Evolutionary conservation across 37 sponge, comb jelly and placozoan genomes (phyloP), one percentile per base, ranked within the genome.

Genomic region (Beroe forskalii): DNA sequence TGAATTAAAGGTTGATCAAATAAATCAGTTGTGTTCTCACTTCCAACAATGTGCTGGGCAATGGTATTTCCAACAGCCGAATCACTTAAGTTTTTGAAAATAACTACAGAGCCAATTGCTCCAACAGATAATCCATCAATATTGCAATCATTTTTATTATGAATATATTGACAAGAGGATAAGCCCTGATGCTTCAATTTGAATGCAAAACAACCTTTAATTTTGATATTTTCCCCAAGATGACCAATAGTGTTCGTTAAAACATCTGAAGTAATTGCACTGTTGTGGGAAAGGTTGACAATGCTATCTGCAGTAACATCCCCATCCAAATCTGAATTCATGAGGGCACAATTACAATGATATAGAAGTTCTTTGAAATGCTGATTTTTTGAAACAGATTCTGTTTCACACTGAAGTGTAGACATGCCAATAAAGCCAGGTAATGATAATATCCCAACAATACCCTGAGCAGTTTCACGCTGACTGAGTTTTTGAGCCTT

Each of bases 361-460:
- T 72, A 39, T 20, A 72, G 40, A 19, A 72, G 30, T 33, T 23
- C 6, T 1, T 36, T 33, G 75, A 72, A 72, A 38, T 72, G 38
- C 9, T 33, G 19, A 20, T 72, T 72, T 39, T 37, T 72, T 1
- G 40, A 23, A 32, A 72, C 75, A 32, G 40, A 72, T 3, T 72
- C 75, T 3, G 75, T 72, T 72, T 72, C 75, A 72, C 75, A 72
- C 40, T 38, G 75, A 3, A 72, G 75, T 4, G 75, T 38, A 4
- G 35, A 4, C 75, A 72, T 72, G 75, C 40, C 19, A 32, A 72
- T 39, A 72, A 33, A 37, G 14, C 35, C 75, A 30, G 23, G 23
- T 22, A 17, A 35, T 4, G 23, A 3, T 1, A 38, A 28, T 22
- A 72, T 32, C 3, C 75, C 75, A 4, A 72, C 75, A 3, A 72